Base-by-base conservation (phyloP, 37 sponge, comb jelly and placozoan genomes). In the Halisarca cf. caerulea region DNA sequence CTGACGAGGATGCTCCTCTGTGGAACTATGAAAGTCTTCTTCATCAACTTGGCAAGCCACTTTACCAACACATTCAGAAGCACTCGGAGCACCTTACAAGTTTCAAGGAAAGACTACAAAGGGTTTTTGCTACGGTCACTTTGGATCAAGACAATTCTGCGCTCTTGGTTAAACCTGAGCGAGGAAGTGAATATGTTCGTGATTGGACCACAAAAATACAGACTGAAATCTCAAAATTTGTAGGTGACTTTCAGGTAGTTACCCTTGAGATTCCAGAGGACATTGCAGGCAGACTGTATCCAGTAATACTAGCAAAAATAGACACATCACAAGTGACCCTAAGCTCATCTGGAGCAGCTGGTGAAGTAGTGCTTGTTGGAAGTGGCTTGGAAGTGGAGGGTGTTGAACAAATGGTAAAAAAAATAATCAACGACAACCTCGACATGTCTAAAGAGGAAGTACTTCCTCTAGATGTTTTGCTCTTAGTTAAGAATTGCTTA, bases 351-450 rank as follows among this genome's bases (percentile, higher is more conserved):
- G 44, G 2, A 4, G 21, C 18, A 36, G 21, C 7, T 18, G 44
- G 36, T n/a, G 25, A 40, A n/a, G 45, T 74, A 11, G 51, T 47
- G 6, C 7, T 74, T 11, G 44, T 74, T 38, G 77, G 77, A 3
- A 40, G 42, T 2, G 18, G 21, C 21, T 3, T 2, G 8, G 44
- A 74, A 40, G 77, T 74, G 9, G 44, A 74, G 24, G 45, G 1
- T 23, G 7, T 74, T n/a, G 77, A 41, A 2, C 7, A 33, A 9
- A 74, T 20, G 23, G 45, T 74, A 2, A 40, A 14, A n/a, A 41
- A 40, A 38, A 40, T 74, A 3, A 74, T 74, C 25, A 15, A 74
- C 25, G 25, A 74, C n/a, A 74, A 74, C 44, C 44, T 74, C 9
- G 77, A 74, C 44, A 41, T 37, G 24, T 8, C 25, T 1, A 74